Base-by-base conservation (phyloP, 2,113 vertebrate species). In the Proterorhinus semilunaris region DNA sequence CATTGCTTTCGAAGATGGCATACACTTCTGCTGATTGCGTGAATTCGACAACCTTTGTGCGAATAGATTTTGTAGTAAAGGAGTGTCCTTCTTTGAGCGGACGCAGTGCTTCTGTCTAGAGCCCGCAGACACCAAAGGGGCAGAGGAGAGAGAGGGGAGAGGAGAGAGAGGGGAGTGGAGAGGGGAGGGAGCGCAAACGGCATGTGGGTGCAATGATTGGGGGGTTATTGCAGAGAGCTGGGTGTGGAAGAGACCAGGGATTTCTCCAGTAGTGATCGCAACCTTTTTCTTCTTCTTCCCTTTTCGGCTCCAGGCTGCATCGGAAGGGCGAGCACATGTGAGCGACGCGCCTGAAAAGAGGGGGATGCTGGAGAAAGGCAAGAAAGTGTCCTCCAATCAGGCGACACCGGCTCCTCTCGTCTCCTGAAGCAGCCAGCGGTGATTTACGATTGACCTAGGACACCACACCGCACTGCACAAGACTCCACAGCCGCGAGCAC, bases 371-470 rank as follows among this genome's bases (percentile, higher is more conserved):
- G 76, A 80, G 80, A 86, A 86, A 82, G 85, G 82, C 78, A 67
- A 82, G 86, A 57, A 85, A 83, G 83, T 84, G 74, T 86, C 87
- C 76, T 89, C 86, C 90, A 89, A 90, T 88, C 87, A 87, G 86
- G 71, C 72, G 57, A 78, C 69, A 78, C 81, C 82, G 78, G 82
- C 83, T 85, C 51, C 63, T 71, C 80, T 81, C 78, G 66, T 86
- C 73, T 76, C 64, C 79, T 53, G 80, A 76, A 79, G 80, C 83
- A 84, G 80, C 86, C 80, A 79, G 65, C 36, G 78, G 76, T 72
- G 86, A 88, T 87, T 86, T 80, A 86, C 87, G 83, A 74, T 81
- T 84, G 82, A 84, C 83, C 83, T 65, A 82, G 88, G 82, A 85
- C 74, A 10, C 82, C 65, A 85, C 74, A 10, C 82, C 65, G 71